Percentiles rank a stretch among this genome's conserved stretches.
phyloP scores from a whole-genome alignment of 2,113 vertebrate genomes.

The Tragelaphus strepsiceros region DNA sequence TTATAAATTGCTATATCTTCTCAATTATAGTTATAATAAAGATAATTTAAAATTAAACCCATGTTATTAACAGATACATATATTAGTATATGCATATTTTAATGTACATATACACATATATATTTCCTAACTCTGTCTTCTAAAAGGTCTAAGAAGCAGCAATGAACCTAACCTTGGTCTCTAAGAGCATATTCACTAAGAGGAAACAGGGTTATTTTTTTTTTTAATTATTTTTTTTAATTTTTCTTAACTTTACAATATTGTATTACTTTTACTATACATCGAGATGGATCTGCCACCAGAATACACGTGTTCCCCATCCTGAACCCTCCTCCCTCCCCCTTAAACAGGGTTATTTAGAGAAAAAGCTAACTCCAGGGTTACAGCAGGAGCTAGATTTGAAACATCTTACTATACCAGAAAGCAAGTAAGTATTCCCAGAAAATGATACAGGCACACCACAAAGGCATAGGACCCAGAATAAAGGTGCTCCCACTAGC shows the following conservation, averaged over 20 bases:
- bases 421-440: neutral
- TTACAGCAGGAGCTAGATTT: neutral
- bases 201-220: neutral
- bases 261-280: too few relatives aligned
- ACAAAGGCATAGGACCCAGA: neutral
- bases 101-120: neutral
- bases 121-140: neutral
- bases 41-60: conserved; percentile 15
- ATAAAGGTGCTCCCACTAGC: neutral
- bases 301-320: too few relatives aligned
- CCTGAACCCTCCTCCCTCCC: too few relatives aligned
- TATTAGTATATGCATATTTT: neutral
- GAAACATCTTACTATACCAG: neutral
- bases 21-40: conserved; percentile 13
- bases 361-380: conserved; percentile 21
- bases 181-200: neutral
- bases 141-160: neutral
- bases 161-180: neutral
- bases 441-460: neutral
- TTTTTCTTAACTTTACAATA: too few relatives aligned
- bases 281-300: too few relatives aligned
- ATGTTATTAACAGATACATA: neutral
- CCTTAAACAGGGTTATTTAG: neutral
- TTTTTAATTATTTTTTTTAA: too few relatives aligned
- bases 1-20: neutral